Conservation (phyloP, 2,113 vertebrate species). For the Athene cunicularia region DNA sequence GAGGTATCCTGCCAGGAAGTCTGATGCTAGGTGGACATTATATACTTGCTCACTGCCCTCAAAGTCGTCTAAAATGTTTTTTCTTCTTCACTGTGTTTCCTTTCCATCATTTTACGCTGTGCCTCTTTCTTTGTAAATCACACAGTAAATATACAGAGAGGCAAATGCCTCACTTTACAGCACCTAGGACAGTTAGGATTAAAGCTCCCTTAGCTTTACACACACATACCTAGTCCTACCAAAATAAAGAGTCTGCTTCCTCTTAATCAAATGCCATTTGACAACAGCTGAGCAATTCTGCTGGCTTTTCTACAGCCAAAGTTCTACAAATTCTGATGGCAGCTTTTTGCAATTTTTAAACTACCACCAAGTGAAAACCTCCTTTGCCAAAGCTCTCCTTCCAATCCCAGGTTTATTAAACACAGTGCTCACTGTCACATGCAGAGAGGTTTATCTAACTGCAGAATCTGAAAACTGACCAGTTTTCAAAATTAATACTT, state of each 20-base stretch:
- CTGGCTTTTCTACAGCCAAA: not conserved
- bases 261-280: not conserved
- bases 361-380: not conserved
- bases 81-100: not conserved
- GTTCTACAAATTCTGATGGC: not conserved
- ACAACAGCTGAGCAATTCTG: not conserved
- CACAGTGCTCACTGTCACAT: not conserved
- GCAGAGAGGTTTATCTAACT: not conserved
- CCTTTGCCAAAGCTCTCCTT: not conserved
- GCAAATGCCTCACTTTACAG: accelerated
- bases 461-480: not conserved
- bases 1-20: not conserved
- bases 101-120: not conserved
- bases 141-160: not conserved
- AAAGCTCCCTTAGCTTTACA: not conserved
- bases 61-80: not conserved
- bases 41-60: not conserved
- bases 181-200: not conserved
- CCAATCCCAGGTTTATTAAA: not conserved
- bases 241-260: not conserved
- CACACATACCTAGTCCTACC: not conserved
- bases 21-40: not conserved
- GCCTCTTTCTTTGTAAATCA: not conserved
- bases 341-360: not conserved
- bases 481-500: not conserved